phyloP scores from a whole-genome alignment of 2,113 vertebrate genomes.

The Hippocampus zosterae region DNA sequence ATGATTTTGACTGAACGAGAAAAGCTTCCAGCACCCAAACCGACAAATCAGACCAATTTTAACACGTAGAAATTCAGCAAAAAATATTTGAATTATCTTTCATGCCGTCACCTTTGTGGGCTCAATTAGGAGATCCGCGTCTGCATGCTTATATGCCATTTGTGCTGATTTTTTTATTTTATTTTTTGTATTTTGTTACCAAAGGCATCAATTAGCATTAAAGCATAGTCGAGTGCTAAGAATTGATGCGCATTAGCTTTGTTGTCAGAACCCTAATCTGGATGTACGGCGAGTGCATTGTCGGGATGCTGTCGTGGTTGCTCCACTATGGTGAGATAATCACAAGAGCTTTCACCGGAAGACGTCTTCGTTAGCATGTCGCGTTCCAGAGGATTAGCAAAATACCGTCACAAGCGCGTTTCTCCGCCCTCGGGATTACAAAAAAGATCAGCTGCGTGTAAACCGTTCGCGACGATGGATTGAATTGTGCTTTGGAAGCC shows the following conservation, averaged over 20 bases:
- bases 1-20: neutral
- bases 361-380: neutral
- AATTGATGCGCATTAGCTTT: constrained; percentile 49
- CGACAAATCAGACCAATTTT: neutral
- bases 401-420: neutral
- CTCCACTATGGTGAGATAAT: neutral
- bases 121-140: constrained; percentile 21
- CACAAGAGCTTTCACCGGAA: neutral
- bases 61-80: constrained; percentile 12
- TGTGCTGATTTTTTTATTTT: constrained; percentile 19
- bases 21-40: neutral
- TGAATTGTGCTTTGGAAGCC: neutral
- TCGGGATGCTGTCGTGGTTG: neutral
- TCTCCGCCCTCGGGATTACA: neutral
- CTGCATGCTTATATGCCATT: constrained; percentile 29
- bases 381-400: neutral
- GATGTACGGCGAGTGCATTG: neutral
- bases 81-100: constrained; percentile 44
- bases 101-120: constrained; percentile 45
- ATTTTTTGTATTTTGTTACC: constrained; percentile 15
- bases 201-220: constrained; percentile 46
- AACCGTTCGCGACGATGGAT: neutral
- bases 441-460: neutral
- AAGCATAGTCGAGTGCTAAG: constrained; percentile 32
- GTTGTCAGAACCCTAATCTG: neutral